Evolutionary conservation across 2,113 vertebrate species (phyloP), one percentile per base, ranked within the genome.

Genomic region (Stegostoma tigrinum): DNA sequence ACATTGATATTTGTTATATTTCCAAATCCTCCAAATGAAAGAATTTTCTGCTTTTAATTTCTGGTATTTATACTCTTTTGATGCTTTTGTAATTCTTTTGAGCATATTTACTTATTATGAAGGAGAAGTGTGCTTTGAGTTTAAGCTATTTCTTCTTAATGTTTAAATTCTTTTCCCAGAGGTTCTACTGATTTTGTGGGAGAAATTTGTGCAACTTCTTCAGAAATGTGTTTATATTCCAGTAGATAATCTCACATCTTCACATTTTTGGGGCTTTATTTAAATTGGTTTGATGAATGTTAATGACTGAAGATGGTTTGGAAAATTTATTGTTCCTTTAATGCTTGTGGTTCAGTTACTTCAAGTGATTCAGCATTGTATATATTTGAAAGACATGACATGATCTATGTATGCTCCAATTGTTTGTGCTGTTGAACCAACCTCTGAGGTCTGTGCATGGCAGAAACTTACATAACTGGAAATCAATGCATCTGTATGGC

Each of bases 21-120:
- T 64, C 34, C 90, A 93, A 93, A 66, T 93, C 64, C 34, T 66
- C 66, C 61, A 93, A 38, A 23, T 93, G 61, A 66, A 93, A 93
- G 61, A 12, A 64, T 38, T 19, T 91, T 19, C 15, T 66, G 61
- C n/a, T 38, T 38, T 93, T 27, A 52, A n/a, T 93, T 93, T 67
- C 24, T 34, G 21, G 14, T 55, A 34, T 1, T 27, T 64, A n/a
- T 48, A 93, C 7, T 64, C 86, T 30, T n/a, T 64, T 52, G 52
- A 55, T 89, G 86, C 48, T 55, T 61, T 89, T 55, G 55, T 87
- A 23, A 30, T 48, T 30, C 30, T 14, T 83, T 42, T 83, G 78
- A 83, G 78, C n/a, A 34, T 38, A 38, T 42, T 42, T 83, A 34
- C 42, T 45, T 66, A 8, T 23, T 66, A 21, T 93, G 90, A 91